These are phyloP conservation scores for Danio tinwini DNA, from an alignment of 2,797 vertebrate species.

Conservation along the genomic window DNA sequence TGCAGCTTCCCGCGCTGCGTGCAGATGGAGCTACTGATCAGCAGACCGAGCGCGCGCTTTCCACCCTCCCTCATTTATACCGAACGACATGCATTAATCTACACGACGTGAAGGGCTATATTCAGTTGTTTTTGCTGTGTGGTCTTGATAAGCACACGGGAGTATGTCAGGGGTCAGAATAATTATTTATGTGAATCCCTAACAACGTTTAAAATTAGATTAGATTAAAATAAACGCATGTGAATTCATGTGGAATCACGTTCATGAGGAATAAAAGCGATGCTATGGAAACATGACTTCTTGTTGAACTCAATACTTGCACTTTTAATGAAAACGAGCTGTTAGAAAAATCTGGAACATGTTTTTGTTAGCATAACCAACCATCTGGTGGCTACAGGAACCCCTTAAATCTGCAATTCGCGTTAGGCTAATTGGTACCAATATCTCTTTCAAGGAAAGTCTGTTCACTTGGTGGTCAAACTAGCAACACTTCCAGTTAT, in stretches of 20 bases:
- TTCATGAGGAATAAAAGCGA: background rate
- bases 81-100: constrained; percentile 4
- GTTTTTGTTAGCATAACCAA: too few species aligned
- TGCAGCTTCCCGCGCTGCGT: constrained; percentile 45
- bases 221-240: background rate
- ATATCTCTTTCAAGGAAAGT: too few species aligned
- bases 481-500: too few species aligned
- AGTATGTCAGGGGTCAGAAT: constrained; percentile 14
- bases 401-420: too few species aligned
- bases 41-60: constrained; percentile 10
- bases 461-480: too few species aligned
- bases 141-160: constrained; percentile 37
- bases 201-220: constrained; percentile 9
- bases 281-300: too few species aligned
- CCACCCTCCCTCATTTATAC: constrained; percentile 12
- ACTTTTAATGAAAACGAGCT: too few species aligned
- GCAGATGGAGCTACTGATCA: constrained; percentile 57
- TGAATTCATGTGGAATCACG: background rate
- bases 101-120: constrained; percentile 14
- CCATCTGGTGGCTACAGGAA: too few species aligned
- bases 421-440: too few species aligned
- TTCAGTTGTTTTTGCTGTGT: constrained; percentile 26
- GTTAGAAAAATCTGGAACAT: too few species aligned
- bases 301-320: too few species aligned
- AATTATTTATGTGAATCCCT: constrained; percentile 4